These are phyloP conservation scores for Semaprochilodus insignis DNA, from an alignment of 2,797 vertebrate genomes.

Conservation along the genomic window DNA sequence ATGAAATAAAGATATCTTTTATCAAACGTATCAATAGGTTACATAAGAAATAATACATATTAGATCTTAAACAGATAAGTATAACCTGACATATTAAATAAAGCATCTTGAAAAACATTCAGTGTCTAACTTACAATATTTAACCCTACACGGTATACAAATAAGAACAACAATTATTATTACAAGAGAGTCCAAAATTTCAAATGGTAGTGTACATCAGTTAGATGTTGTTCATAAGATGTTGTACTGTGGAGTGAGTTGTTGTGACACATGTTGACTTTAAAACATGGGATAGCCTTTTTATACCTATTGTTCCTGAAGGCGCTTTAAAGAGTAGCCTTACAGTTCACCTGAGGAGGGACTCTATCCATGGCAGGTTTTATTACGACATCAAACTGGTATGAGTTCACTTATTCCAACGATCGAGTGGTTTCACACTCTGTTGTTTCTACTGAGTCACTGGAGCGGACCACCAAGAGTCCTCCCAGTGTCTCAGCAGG, in stretches of 20 bases:
- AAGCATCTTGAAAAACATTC: too few relatives aligned
- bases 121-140: too few relatives aligned
- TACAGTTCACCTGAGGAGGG: background rate
- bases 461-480: constrained; percentile 45
- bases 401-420: constrained; percentile 6
- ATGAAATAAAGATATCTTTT: too few relatives aligned
- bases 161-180: too few relatives aligned
- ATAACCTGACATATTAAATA: too few relatives aligned
- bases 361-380: constrained; percentile 2
- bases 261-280: too few relatives aligned
- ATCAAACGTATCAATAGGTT: too few relatives aligned
- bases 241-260: too few relatives aligned
- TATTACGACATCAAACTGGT: constrained; percentile 36
- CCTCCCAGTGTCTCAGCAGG: constrained; percentile 25
- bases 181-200: too few relatives aligned
- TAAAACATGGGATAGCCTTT: background rate
- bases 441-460: constrained; percentile 35
- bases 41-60: too few relatives aligned
- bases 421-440: constrained; percentile 25
- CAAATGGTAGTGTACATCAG: background rate
- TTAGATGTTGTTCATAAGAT: background rate
- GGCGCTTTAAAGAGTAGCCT: background rate
- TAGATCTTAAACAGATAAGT: too few relatives aligned
- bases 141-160: too few relatives aligned
- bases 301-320: background rate